Conservation (phyloP, 2,797 vertebrate genomes). For the Falco biarmicus region DNA sequence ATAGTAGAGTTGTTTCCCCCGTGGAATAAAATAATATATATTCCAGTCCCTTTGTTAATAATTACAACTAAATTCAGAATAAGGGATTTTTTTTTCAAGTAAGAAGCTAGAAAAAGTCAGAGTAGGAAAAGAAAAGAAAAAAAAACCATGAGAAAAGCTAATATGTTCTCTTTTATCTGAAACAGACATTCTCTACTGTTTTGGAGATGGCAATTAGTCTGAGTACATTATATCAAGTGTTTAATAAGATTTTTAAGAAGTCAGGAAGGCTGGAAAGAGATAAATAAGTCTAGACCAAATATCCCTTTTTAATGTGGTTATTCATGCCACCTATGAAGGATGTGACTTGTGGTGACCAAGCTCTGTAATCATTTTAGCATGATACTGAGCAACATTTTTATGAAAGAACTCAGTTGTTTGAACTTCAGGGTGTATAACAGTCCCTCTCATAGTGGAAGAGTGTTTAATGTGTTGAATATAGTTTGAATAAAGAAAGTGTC, state of each 20-base stretch:
- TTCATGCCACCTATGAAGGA: neutral
- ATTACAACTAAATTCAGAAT: neutral
- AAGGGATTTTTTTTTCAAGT: neutral
- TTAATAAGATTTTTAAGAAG: constrained; percentile 7
- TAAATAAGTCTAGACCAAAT: constrained; percentile 18
- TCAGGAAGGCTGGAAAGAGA: neutral
- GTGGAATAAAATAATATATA: neutral
- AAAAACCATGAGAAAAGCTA: neutral
- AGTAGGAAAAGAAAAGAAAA: neutral
- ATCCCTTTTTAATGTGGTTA: neutral
- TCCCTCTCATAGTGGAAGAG: neutral
- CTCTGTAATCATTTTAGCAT: neutral
- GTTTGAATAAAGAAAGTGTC: neutral
- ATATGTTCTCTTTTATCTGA: neutral
- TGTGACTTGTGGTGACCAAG: neutral
- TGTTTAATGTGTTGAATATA: neutral
- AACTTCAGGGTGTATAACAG: neutral
- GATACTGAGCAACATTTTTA: neutral
- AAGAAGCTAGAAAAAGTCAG: neutral
- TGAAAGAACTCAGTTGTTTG: neutral
- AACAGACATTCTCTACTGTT: neutral
- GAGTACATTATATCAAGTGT: neutral
- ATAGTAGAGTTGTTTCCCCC: neutral
- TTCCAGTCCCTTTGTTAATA: neutral
- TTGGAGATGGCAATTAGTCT: neutral